Evolutionary conservation across 2,888 invertebrate species (phyloP).

Genomic region (Dugesia japonica): DNA sequence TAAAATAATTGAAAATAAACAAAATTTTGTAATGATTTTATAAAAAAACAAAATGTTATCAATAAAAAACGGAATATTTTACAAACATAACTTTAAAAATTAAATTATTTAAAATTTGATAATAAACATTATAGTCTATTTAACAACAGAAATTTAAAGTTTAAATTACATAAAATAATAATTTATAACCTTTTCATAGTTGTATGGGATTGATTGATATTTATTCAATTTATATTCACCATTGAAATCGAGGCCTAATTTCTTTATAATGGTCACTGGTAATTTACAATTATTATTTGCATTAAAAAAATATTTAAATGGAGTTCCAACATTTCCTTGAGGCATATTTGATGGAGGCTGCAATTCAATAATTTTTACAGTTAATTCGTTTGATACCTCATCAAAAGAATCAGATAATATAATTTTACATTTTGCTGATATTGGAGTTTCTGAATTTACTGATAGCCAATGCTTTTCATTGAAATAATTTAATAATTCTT

Average conservation of each 20-base stretch:
- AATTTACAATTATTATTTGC: constrained; percentile 49
- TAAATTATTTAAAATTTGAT: constrained; percentile 23
- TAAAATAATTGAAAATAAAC: no score
- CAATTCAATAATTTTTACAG: constrained; percentile 40
- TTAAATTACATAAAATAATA: no score
- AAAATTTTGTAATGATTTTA: no score
- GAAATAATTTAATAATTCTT: neutral
- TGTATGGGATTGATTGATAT: constrained; percentile 29
- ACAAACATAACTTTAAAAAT: no score
- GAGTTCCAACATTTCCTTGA: constrained; percentile 53
- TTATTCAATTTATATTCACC: neutral
- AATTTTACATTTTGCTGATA: neutral
- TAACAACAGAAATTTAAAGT: no score
- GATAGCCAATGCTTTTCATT: neutral
- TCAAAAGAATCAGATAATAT: neutral
- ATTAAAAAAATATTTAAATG: constrained; percentile 49
- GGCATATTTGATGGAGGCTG: constrained; percentile 48
- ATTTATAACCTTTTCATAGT: constrained; percentile 28
- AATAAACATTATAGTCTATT: constrained; percentile 17
- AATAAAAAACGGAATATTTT: no score
- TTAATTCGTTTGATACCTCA: neutral
- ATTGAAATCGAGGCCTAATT: constrained; percentile 47
- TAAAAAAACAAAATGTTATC: no score
- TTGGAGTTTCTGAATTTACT: neutral
- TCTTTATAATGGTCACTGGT: constrained; percentile 49